Evolutionary conservation across 2,113 vertebrate genomes (phyloP), one percentile per base, ranked within the genome.

Genomic region (Antennarius striatus): DNA sequence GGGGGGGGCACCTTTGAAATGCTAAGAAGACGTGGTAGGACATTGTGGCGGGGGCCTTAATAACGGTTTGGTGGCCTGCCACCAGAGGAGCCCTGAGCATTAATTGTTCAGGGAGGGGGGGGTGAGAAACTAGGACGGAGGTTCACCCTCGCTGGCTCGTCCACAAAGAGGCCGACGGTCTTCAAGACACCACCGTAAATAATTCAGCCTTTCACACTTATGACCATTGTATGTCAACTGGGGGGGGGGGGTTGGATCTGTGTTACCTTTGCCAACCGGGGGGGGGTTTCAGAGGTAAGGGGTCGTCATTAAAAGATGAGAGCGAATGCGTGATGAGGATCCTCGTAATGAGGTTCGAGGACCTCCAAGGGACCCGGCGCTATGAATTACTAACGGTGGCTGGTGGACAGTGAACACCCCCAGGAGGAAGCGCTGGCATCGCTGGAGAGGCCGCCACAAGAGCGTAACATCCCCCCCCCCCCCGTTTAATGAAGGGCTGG

Each of bases 321-420:
- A 84, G 75, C 36, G 65, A 66, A 72, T 67, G 73, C 57, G 73
- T 85, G 88, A 91, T 77, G 85, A 88, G 87, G 85, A 90, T 75
- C 73, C 36, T 60, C 69, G 73, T 91, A 93, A 92, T 50, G 86
- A 93, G 91, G 81, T 81, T 89, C 81, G 75, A 89, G 86, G 86
- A 88, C 88, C 87, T 90, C 90, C 58, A 90, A 86, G 85, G 90
- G 81, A 83, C 14, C 75, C 69, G 58, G 73, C 55, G 76, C 86
- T 83, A 92, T 92, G 55, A 93, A 93, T 93, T 90, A 90, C 84
- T 92, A 88, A 93, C 70, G 80, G 65, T 61, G 65, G 78, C 81
- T 83, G 74, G 73, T 82, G 88, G 90, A 91, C 83, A 73, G 80
- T 75, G 67, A 84, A 56, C 58, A 74, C 90, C 89, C 81, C 85